These are phyloP conservation scores for Hipparchia sbordonii DNA, from an alignment of 2,888 invertebrate genomes.

Conservation along the genomic window DNA sequence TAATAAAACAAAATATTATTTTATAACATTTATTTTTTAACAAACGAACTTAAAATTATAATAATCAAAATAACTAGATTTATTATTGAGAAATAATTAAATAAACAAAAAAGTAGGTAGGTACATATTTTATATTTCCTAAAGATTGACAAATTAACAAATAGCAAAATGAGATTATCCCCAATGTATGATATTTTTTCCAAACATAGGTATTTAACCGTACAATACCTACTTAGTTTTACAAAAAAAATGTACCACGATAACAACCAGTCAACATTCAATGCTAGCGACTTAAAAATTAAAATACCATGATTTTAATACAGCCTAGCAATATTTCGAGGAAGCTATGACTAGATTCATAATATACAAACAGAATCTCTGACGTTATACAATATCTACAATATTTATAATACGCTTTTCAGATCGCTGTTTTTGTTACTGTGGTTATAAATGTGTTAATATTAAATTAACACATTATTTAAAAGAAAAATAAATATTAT, in stretches of 20 bases:
- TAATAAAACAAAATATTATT: not conserved
- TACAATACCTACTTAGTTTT: too few species aligned
- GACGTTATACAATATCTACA: conserved; percentile 22
- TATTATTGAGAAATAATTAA: not conserved
- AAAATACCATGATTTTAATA: conserved; percentile 12
- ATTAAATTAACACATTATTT: not conserved
- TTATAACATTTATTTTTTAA: conserved; percentile 12
- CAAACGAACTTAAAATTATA: not conserved
- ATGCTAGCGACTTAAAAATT: conserved; percentile 9
- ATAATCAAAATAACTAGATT: not conserved
- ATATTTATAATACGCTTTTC: conserved; percentile 3
- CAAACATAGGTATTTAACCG: too few species aligned
- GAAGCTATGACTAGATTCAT: conserved; percentile 52
- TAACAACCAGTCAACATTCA: conserved; percentile 13
- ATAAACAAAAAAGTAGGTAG: not conserved
- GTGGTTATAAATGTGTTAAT: not conserved
- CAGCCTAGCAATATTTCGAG: conserved; percentile 40
- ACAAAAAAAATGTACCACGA: conserved; percentile 11
- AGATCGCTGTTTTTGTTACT: not conserved
- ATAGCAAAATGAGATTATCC: not conserved
- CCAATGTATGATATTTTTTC: not conserved
- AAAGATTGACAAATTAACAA: not conserved
- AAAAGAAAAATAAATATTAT: too few species aligned
- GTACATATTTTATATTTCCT: not conserved
- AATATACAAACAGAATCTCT: conserved; percentile 29